phyloP scores from a whole-genome alignment of 1,140 invertebrate species.

The Cecropterus lyciades region DNA sequence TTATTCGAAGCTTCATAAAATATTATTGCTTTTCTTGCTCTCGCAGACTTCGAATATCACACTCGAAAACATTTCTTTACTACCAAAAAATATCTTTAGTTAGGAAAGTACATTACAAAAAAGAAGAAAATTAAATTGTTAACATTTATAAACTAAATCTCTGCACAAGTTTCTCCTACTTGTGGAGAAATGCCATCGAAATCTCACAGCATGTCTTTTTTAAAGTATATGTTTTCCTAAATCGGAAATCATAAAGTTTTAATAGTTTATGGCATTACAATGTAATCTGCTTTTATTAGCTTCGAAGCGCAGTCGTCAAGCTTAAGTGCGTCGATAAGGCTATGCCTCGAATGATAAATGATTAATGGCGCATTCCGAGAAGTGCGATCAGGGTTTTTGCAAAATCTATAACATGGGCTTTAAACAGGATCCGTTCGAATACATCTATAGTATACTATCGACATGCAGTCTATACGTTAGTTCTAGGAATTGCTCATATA shows the following conservation, averaged over 20 bases:
- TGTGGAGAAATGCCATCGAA: no score
- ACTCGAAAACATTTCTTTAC: no score
- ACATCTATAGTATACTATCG: conserved; percentile 13
- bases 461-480: conserved; percentile 8
- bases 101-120: no score
- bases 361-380: conserved; percentile 26
- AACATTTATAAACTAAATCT: no score
- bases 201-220: no score
- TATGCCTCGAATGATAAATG: conserved; percentile 27
- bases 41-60: no score
- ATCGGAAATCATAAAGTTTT: conserved; percentile 13
- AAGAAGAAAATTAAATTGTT: no score
- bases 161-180: no score
- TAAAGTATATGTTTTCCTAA: no score
- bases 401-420: conserved; percentile 16
- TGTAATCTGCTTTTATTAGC: conserved; percentile 26
- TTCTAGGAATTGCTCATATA: conserved; percentile 21
- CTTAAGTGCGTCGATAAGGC: conserved; percentile 27
- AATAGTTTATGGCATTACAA: conserved; percentile 9
- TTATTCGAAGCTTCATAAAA: no score
- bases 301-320: conserved; percentile 26
- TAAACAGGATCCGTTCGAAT: conserved; percentile 20
- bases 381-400: conserved; percentile 23
- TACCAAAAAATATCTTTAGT: no score
- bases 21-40: no score